These are phyloP conservation scores for Pocillopora damicornis DNA, from an alignment of 64 coral and sea anemone genomes.

Conservation along the genomic window DNA sequence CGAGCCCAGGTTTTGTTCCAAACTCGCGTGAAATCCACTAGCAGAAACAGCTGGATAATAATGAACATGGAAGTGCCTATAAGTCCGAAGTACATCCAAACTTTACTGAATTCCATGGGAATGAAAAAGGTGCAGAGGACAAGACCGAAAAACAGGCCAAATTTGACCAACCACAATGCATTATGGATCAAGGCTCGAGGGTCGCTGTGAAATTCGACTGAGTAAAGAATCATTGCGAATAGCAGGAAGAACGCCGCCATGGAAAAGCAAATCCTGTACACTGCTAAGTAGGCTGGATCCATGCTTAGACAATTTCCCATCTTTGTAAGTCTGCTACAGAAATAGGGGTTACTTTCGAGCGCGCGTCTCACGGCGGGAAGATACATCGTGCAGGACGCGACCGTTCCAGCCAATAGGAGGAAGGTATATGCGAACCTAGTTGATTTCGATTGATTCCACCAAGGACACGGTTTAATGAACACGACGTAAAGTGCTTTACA, in stretches of 20 bases:
- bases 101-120: slow-evolving; percentile 77
- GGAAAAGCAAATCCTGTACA: slow-evolving; percentile 91
- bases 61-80: slow-evolving; percentile 87
- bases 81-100: slow-evolving; percentile 85
- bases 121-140: slow-evolving; percentile 89
- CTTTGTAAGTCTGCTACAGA: slow-evolving; percentile 73
- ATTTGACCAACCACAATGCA: slow-evolving; percentile 88
- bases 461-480: slow-evolving; percentile 68
- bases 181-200: slow-evolving; percentile 84
- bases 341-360: slow-evolving; percentile 70
- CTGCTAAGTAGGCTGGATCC: slow-evolving; percentile 92
- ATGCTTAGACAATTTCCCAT: slow-evolving; percentile 84
- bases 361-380: slow-evolving; percentile 58
- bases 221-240: slow-evolving; percentile 72
- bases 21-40: slow-evolving; percentile 61
- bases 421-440: slow-evolving; percentile 76
- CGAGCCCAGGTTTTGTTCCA: slow-evolving; percentile 50
- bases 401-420: slow-evolving; percentile 69
- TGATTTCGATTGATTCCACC: slow-evolving; percentile 60
- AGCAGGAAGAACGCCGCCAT: slow-evolving; percentile 95
- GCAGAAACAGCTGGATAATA: slow-evolving; percentile 72
- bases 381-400: slow-evolving; percentile 68
- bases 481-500: slow-evolving; percentile 54
- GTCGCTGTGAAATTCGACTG: slow-evolving; percentile 48
- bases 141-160: slow-evolving; percentile 87